Evolutionary conservation across 1,140 invertebrate species (phyloP).

Genomic region (Drosophila burlai): DNA sequence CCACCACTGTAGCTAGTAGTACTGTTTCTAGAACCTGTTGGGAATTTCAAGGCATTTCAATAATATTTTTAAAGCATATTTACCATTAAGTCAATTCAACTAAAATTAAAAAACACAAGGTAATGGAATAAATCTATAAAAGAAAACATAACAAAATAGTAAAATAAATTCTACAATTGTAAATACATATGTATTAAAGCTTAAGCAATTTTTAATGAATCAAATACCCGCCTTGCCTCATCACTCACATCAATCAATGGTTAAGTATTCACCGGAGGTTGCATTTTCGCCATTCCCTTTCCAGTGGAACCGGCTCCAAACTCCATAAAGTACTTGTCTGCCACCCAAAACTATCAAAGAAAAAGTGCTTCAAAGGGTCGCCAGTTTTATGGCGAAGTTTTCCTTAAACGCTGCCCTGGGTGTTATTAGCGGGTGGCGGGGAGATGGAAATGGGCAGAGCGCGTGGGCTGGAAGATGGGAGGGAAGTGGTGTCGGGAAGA

Average conservation of each 20-base stretch:
- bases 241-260: constrained; percentile 3
- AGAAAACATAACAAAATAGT: background rate
- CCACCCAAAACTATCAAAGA: constrained; percentile 42
- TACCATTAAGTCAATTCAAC: no score
- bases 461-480: constrained; percentile 2
- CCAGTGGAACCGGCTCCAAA: constrained; percentile 32
- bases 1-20: no score
- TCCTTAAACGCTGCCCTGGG: constrained; percentile 44
- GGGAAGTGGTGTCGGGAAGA: constrained; percentile 23
- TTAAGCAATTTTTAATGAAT: background rate
- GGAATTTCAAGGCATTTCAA: no score
- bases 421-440: constrained; percentile 7
- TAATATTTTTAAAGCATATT: no score
- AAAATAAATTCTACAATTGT: background rate
- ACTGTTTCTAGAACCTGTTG: no score
- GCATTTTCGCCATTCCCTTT: constrained; percentile 44
- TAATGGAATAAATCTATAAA: no score
- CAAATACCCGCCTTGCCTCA: constrained; percentile 15
- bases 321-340: constrained; percentile 57
- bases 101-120: no score
- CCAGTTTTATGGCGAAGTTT: constrained; percentile 48
- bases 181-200: no score
- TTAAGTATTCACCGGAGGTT: constrained; percentile 39
- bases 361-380: constrained; percentile 41
- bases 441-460: constrained; percentile 6